Percentiles rank a stretch among this genome's conserved stretches.
These are phyloP conservation scores for Furcifer pardalis DNA, from an alignment of 2,797 vertebrate species.

Conservation along the genomic window DNA sequence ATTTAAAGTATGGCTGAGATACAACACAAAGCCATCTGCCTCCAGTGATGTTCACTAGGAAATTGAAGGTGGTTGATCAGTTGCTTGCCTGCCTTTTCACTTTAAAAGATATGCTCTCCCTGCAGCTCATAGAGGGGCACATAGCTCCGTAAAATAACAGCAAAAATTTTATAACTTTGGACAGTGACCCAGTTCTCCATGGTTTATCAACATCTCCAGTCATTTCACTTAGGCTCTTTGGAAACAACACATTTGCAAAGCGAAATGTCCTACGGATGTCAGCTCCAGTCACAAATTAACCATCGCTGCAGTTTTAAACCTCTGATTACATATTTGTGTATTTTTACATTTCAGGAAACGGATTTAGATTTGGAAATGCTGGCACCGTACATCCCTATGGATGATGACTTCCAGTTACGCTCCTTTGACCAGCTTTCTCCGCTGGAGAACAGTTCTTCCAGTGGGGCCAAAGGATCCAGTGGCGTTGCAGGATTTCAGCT, in stretches of 20 bases:
- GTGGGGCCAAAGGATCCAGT: conserved; percentile 30
- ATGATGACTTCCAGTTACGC: conserved; percentile 96
- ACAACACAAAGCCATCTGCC: neutral
- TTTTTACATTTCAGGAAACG: conserved; percentile 77
- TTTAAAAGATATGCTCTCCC: neutral
- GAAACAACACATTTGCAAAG: neutral
- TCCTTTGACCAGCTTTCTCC: conserved; percentile 85
- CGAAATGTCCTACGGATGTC: neutral
- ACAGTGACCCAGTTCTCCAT: neutral
- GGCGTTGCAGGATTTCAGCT: conserved; percentile 66
- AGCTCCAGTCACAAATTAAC: neutral
- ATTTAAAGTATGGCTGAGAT: neutral
- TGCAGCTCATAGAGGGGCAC: neutral
- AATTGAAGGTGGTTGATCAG: neutral
- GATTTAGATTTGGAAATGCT: conserved; percentile 96
- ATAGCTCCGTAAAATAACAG: neutral
- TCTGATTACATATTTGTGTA: neutral
- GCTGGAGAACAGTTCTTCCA: conserved; percentile 76
- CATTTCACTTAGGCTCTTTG: neutral
- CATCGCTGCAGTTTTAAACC: neutral
- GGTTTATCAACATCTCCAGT: neutral
- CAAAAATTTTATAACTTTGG: neutral
- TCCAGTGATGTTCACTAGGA: neutral
- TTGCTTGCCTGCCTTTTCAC: neutral
- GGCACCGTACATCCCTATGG: conserved; percentile 98